Conservation (phyloP, 2,888 invertebrate genomes). For the Nasonia oneida region DNA sequence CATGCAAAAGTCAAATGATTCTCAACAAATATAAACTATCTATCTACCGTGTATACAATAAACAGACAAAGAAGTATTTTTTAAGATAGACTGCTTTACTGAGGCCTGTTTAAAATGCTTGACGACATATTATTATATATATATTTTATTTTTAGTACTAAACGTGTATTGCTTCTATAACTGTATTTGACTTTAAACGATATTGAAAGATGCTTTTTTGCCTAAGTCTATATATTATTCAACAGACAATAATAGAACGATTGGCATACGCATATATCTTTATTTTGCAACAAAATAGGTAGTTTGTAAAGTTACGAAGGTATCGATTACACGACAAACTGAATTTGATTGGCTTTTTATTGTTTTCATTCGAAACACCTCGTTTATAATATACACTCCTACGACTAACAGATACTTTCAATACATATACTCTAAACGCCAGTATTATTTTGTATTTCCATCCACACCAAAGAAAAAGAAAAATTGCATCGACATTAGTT, state of each 20-base stretch:
- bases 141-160: not conserved
- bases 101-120: slow-evolving; percentile 33
- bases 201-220: slow-evolving; percentile 55
- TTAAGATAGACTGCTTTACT: slow-evolving; percentile 6
- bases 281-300: slow-evolving; percentile 44
- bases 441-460: slow-evolving; percentile 63
- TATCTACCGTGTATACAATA: not conserved
- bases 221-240: slow-evolving; percentile 32
- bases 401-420: slow-evolving; percentile 45
- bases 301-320: slow-evolving; percentile 22
- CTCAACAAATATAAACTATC: not conserved
- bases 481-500: slow-evolving; percentile 74
- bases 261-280: slow-evolving; percentile 29
- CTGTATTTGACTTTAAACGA: not conserved
- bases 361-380: slow-evolving; percentile 32
- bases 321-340: slow-evolving; percentile 18
- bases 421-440: slow-evolving; percentile 58
- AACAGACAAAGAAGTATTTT: slow-evolving; percentile 47
- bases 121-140: not conserved
- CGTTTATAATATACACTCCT: not conserved
- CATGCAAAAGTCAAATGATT: not conserved
- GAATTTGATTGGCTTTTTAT: slow-evolving; percentile 45
- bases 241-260: slow-evolving; percentile 5
- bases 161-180: not conserved
- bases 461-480: slow-evolving; percentile 60